Evolutionary conservation across 2,113 vertebrate genomes (phyloP).

Genomic region (Ondatra zibethicus): DNA sequence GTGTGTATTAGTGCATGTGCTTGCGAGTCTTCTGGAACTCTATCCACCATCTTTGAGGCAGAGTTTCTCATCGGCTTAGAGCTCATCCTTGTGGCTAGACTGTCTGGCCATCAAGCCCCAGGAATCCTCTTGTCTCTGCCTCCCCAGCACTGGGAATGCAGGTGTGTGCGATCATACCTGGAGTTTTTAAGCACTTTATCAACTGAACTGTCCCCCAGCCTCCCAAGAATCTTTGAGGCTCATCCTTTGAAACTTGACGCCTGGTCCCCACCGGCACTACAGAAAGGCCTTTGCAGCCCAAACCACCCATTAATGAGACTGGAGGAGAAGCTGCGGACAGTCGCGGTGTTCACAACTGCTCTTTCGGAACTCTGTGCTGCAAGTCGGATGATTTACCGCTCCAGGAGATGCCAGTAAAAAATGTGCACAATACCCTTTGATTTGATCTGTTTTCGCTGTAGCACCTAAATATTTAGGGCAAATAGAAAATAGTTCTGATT

Average conservation of each 20-base stretch:
- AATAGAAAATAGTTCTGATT: constrained; percentile 79
- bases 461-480: constrained; percentile 78
- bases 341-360: not conserved
- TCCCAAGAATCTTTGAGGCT: not conserved
- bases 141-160: not conserved
- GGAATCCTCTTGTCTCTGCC: not conserved
- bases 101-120: not conserved
- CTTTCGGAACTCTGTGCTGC: not conserved
- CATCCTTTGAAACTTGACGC: constrained; percentile 16
- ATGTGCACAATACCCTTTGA: constrained; percentile 62
- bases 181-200: not conserved
- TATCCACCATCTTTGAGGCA: not conserved
- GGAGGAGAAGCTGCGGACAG: not conserved
- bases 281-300: not conserved
- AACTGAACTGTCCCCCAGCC: not conserved
- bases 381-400: constrained; percentile 37
- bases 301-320: not conserved
- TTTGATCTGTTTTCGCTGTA: constrained; percentile 75
- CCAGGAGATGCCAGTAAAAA: constrained; percentile 59
- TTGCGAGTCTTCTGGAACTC: not conserved
- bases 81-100: not conserved
- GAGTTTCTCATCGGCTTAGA: not conserved
- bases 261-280: not conserved
- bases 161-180: not conserved
- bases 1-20: not conserved